Evolutionary conservation across 2,888 invertebrate species (phyloP).

Genomic region (Drosophila melanocephala): DNA sequence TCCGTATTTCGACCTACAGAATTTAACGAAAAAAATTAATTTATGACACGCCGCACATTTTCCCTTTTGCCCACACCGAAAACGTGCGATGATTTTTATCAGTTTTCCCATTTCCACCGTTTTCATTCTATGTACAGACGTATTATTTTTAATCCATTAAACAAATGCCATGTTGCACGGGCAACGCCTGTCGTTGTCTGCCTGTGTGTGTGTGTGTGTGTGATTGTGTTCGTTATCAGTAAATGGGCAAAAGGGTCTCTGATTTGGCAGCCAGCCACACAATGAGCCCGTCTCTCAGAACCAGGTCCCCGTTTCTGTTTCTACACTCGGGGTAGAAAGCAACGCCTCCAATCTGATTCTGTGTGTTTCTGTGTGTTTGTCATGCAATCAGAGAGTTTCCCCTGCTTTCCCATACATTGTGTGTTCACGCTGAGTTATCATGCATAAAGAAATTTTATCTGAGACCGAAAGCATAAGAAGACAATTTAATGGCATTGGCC

Average conservation of each 20-base stretch:
- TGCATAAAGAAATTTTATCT: constrained; percentile 60
- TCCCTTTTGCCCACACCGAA: constrained; percentile 53
- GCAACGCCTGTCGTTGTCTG: constrained; percentile 50
- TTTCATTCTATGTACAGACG: constrained; percentile 42
- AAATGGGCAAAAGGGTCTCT: constrained; percentile 73
- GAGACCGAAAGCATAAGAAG: constrained; percentile 54
- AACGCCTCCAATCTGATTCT: constrained; percentile 63
- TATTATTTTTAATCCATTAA: constrained; percentile 82
- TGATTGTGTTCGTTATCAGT: constrained; percentile 66
- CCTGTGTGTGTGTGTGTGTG: constrained; percentile 1
- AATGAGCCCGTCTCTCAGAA: constrained; percentile 41
- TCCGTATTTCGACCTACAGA: constrained; percentile 41
- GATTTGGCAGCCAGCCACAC: constrained; percentile 60
- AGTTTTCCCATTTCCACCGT: constrained; percentile 18
- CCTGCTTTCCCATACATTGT: constrained; percentile 26
- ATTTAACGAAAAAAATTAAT: constrained; percentile 67
- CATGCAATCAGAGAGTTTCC: constrained; percentile 54
- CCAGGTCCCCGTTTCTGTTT: constrained; percentile 2
- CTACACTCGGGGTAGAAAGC: constrained; percentile 40
- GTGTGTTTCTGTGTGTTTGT: constrained; percentile 7
- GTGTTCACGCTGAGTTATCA: constrained; percentile 74
- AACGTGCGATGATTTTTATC: constrained; percentile 66
- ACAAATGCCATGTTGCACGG: constrained; percentile 72
- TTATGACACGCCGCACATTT: constrained; percentile 75
- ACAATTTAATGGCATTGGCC: constrained; percentile 74